Evolutionary conservation across 2,113 vertebrate species (phyloP).

Genomic region (Ophiodon elongatus): DNA sequence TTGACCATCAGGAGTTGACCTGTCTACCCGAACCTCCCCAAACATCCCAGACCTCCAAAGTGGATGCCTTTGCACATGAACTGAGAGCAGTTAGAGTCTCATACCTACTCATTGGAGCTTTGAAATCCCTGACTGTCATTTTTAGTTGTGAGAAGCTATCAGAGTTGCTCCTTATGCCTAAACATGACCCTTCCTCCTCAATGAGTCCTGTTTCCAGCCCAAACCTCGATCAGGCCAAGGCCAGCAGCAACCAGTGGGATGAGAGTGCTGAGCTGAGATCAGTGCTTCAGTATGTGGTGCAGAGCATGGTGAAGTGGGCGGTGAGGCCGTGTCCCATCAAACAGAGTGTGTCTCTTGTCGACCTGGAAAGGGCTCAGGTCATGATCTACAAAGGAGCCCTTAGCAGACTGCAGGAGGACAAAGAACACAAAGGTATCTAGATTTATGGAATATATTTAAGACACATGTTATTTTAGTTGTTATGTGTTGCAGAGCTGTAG

Average conservation of each 20-base stretch:
- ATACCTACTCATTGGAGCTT: constrained; percentile 84
- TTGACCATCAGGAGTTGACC: constrained; percentile 61
- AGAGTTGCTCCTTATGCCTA: constrained; percentile 80
- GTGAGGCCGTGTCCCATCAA: constrained; percentile 86
- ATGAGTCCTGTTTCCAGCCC: constrained; percentile 53
- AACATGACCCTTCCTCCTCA: constrained; percentile 51
- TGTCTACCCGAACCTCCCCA: constrained; percentile 31
- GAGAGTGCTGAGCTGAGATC: constrained; percentile 81
- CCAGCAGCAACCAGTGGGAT: constrained; percentile 62
- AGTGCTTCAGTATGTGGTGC: constrained; percentile 86
- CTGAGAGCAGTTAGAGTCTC: constrained; percentile 83
- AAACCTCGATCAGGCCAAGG: constrained; percentile 54
- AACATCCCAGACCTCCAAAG: constrained; percentile 52
- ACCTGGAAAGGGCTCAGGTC: constrained; percentile 86
- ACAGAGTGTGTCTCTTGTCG: constrained; percentile 80
- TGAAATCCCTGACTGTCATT: constrained; percentile 85
- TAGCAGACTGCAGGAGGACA: constrained; percentile 78
- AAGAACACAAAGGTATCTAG: constrained; percentile 81
- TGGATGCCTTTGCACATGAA: constrained; percentile 79
- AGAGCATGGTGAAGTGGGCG: constrained; percentile 89
- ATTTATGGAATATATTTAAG: neutral
- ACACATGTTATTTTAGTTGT: neutral
- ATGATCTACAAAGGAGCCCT: constrained; percentile 86
- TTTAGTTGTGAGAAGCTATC: constrained; percentile 84
- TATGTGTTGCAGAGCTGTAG: neutral